phyloP scores from a whole-genome alignment of 2,113 vertebrate genomes.

The Noctilio leporinus region DNA sequence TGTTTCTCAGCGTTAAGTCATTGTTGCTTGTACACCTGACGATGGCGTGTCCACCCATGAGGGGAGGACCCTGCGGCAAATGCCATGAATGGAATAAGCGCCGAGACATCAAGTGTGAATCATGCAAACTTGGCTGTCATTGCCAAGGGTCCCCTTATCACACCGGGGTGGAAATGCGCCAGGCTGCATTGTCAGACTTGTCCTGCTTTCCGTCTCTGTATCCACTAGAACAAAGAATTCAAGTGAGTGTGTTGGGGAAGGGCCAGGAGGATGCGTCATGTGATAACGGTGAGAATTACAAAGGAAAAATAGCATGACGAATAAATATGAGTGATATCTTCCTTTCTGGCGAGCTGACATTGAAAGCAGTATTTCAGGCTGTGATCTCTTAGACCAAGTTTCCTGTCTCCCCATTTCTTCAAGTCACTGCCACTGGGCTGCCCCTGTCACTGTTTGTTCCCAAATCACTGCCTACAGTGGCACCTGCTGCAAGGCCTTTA shows the following conservation, averaged over 20 bases:
- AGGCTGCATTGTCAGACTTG: not conserved
- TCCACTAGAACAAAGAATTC: not conserved
- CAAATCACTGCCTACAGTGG: not conserved
- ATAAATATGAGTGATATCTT: not conserved
- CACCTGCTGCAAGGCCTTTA: slow-evolving; percentile 48
- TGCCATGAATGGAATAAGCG: not conserved
- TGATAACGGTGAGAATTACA: not conserved
- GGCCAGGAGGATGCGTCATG: not conserved
- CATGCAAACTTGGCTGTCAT: not conserved
- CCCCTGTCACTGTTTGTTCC: not conserved
- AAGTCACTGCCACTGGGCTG: not conserved
- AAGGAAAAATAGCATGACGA: not conserved
- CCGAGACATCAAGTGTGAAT: not conserved
- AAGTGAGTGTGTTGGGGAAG: not conserved
- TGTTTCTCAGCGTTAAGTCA: not conserved
- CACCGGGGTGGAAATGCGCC: not conserved
- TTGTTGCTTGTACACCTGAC: not conserved
- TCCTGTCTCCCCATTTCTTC: not conserved
- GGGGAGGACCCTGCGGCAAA: too few relatives aligned
- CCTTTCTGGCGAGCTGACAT: not conserved
- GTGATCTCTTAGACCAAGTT: not conserved
- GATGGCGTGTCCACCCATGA: not conserved
- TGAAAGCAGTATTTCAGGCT: not conserved
- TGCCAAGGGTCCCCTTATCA: not conserved
- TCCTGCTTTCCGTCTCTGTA: not conserved